phyloP scores from a whole-genome alignment of 2,113 vertebrate genomes.

The Zootoca vivipara region DNA sequence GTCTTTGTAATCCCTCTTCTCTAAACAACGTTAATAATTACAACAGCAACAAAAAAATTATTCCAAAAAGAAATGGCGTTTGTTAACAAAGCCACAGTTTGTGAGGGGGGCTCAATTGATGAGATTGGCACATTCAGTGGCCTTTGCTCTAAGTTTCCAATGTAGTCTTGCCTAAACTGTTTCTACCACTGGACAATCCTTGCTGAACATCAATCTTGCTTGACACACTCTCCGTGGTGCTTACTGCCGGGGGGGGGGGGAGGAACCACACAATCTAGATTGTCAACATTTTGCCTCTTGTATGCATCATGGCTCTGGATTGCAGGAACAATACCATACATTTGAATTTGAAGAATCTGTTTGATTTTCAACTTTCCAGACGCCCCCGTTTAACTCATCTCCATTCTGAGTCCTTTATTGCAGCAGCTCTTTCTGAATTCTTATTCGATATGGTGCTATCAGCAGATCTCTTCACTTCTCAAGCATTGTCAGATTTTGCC shows the following conservation, averaged over 20 bases:
- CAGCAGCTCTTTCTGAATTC: not conserved
- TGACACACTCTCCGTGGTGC: too few relatives aligned
- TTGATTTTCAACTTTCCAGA: too few relatives aligned
- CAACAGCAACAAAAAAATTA: not conserved
- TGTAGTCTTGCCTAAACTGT: not conserved
- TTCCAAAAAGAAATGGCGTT: conserved; percentile 8
- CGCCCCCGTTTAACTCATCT: not conserved
- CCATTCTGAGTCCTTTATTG: not conserved
- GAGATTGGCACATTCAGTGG: not conserved
- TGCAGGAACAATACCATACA: too few relatives aligned
- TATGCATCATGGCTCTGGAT: too few relatives aligned
- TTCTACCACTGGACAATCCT: not conserved
- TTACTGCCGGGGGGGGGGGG: too few relatives aligned
- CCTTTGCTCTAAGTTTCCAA: not conserved
- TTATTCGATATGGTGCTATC: not conserved
- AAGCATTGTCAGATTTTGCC: not conserved
- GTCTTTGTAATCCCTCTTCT: conserved; percentile 3
- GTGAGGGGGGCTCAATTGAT: not conserved
- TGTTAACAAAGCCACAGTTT: not conserved
- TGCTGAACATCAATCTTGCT: too few relatives aligned
- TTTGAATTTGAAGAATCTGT: too few relatives aligned
- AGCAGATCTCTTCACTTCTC: not conserved
- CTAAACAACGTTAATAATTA: conserved; percentile 11
- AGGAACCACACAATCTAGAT: too few relatives aligned
- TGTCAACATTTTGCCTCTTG: too few relatives aligned